Conservation (phyloP, 2,888 invertebrate species). For the Syritta pipiens region DNA sequence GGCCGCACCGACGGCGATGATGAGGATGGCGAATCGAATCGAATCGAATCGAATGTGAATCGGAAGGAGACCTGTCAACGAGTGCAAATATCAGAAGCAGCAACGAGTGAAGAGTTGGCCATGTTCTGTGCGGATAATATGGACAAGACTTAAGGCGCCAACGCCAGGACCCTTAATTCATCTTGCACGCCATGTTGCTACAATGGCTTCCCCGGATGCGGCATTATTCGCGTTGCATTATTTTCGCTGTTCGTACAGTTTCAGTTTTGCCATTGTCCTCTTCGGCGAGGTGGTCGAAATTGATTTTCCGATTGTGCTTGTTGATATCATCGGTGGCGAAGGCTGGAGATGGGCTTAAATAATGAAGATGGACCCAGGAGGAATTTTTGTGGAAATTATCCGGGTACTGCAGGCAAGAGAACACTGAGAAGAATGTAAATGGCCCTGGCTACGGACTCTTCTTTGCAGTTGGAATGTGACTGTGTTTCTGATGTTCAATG, state of each 20-base stretch:
- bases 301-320: constrained; percentile 23
- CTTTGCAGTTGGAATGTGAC: too few relatives aligned
- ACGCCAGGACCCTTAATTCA: constrained; percentile 63
- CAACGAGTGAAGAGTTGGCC: constrained; percentile 37
- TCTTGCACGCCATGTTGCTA: constrained; percentile 62
- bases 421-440: too few relatives aligned
- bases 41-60: constrained; percentile 51
- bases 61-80: constrained; percentile 60
- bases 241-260: constrained; percentile 25
- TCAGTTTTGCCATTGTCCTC: constrained; percentile 5
- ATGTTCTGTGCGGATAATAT: constrained; percentile 48
- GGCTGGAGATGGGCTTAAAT: too few relatives aligned
- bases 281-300: neutral
- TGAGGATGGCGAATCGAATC: constrained; percentile 35
- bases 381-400: too few relatives aligned
- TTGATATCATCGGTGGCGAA: too few relatives aligned
- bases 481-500: too few relatives aligned
- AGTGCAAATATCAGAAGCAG: constrained; percentile 54
- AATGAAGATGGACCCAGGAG: too few relatives aligned
- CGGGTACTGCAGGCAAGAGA: too few relatives aligned
- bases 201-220: constrained; percentile 52
- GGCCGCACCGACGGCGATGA: neutral
- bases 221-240: constrained; percentile 43
- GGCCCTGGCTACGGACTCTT: too few relatives aligned
- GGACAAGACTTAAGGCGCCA: constrained; percentile 66